phyloP scores from a whole-genome alignment of 2,888 invertebrate species.

The Drosophila meridiana region DNA sequence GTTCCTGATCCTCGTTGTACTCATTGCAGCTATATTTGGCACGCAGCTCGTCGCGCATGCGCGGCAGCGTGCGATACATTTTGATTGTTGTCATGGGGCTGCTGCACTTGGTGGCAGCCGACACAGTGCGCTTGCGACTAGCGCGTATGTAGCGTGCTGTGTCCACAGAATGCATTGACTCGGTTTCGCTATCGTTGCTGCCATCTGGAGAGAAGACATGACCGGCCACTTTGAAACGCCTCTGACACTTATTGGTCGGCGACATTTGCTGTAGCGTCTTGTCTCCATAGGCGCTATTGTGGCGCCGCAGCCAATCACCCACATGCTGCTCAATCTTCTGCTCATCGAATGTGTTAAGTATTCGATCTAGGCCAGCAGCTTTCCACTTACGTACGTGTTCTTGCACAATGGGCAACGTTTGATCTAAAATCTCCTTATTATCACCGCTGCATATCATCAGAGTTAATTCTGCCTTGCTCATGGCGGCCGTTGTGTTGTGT shows the following conservation, averaged over 20 bases:
- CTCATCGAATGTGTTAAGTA: constrained; percentile 80
- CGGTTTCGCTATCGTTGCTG: constrained; percentile 58
- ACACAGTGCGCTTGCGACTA: constrained; percentile 59
- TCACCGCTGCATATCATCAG: constrained; percentile 44
- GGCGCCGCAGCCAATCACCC: constrained; percentile 77
- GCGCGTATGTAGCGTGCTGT: constrained; percentile 82
- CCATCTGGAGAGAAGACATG: background rate
- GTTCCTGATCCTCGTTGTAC: constrained; percentile 62
- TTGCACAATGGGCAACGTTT: constrained; percentile 77
- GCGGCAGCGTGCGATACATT: constrained; percentile 72
- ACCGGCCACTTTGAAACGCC: background rate
- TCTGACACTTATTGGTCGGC: background rate
- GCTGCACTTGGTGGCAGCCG: constrained; percentile 32
- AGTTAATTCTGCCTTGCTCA: constrained; percentile 58
- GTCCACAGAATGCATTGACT: constrained; percentile 81
- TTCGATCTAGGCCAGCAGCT: constrained; percentile 74
- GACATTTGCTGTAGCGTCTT: constrained; percentile 13
- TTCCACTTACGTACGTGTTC: constrained; percentile 80
- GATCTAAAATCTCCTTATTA: constrained; percentile 67
- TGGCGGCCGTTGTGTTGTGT: constrained; percentile 45
- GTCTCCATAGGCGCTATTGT: constrained; percentile 64
- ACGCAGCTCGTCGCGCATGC: constrained; percentile 69
- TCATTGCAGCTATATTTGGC: constrained; percentile 69
- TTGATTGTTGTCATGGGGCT: constrained; percentile 77
- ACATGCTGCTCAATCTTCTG: constrained; percentile 80